Base-by-base conservation (phyloP, 2,888 invertebrate genomes). In the Hylaea fasciaria region DNA sequence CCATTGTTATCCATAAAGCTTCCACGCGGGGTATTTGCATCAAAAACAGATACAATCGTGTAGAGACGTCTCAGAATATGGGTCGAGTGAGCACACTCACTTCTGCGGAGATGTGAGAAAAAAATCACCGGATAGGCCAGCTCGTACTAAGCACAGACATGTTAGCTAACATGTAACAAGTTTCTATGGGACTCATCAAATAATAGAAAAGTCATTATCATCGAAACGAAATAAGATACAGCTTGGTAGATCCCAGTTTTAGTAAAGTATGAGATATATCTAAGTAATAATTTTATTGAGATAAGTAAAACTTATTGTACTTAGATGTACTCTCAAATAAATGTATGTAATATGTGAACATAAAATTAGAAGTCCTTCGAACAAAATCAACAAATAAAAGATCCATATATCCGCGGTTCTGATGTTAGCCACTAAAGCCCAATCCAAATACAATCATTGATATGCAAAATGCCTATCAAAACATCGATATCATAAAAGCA, bases 11-110 rank as follows among this genome's bases (percentile, higher is more conserved):
- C 70, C 64, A 71, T 72, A 68, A 73, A 76, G 69, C 68, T 66
- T 69, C 69, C 74, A 73, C 69, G 71, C 70, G 57, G 72, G 71
- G 68, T 78, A 80, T 81, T 83, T 81, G 77, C 82, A 85, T 84
- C 79, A 77, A 73, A 82, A 80, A 81, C 81, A 83, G 78, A 80
- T 81, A 81, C 78, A 83, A 81, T 82, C 77, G 76, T 74, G 75
- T 72, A 69, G 76, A 71, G 69, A 78, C 72, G 69, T 72, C 79
- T 77, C 78, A 66, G 71, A 77, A 86, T 78, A 72, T 84, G 77
- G 87, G 87, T 87, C 85, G 81, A 86, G 86, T 73, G 71, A 69
- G 66, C 68, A 65, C 72, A 68, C 71, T 68, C 66, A 61, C 70
- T 70, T 66, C 29, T 66, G 48, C 66, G n/a, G 45, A 65, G 70